These are phyloP conservation scores for Oncopodura yosiiana DNA, from an alignment of 1,140 invertebrate species.

Conservation along the genomic window DNA sequence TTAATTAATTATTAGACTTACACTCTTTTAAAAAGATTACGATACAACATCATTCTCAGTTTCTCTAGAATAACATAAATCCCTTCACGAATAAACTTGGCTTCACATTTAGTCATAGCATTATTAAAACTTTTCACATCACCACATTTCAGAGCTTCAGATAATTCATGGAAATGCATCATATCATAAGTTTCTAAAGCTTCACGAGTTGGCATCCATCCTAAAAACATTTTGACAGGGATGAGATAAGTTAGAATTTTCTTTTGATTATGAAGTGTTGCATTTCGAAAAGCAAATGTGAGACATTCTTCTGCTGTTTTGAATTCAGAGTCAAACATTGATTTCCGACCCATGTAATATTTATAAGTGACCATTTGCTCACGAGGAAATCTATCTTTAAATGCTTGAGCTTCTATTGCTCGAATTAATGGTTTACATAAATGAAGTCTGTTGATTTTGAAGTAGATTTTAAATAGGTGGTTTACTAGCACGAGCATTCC, in stretches of 20 bases:
- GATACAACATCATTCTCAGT: conserved; percentile 85
- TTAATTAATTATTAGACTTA: conserved; percentile 41
- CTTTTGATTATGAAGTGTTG: conserved; percentile 73
- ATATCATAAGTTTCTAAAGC: conserved; percentile 83
- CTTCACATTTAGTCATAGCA: conserved; percentile 74
- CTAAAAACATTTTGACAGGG: conserved; percentile 93
- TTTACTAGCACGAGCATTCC: conserved; percentile 94
- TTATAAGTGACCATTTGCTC: conserved; percentile 87
- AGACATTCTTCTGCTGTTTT: conserved; percentile 82
- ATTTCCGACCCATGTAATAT: conserved; percentile 92
- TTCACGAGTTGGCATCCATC: conserved; percentile 71
- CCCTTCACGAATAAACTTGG: conserved; percentile 87
- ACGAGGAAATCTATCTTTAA: conserved; percentile 78
- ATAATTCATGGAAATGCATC: conserved; percentile 77
- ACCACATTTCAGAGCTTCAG: conserved; percentile 76
- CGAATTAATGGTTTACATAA: conserved; percentile 92
- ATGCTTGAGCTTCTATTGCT: conserved; percentile 78
- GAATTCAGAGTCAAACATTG: conserved; percentile 97
- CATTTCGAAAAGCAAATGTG: conserved; percentile 79
- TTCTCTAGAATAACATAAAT: conserved; percentile 96
- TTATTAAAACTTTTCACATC: conserved; percentile 73
- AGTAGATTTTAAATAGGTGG: conserved; percentile 96
- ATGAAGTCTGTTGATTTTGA: conserved; percentile 92
- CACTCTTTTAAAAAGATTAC: conserved; percentile 95
- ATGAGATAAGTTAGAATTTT: conserved; percentile 91